A percentile compares a stretch with the other conserved stretches of the same genome.
Evolutionary conservation across 2,113 vertebrate species (phyloP).

Genomic region (Amblyornis subalaris): DNA sequence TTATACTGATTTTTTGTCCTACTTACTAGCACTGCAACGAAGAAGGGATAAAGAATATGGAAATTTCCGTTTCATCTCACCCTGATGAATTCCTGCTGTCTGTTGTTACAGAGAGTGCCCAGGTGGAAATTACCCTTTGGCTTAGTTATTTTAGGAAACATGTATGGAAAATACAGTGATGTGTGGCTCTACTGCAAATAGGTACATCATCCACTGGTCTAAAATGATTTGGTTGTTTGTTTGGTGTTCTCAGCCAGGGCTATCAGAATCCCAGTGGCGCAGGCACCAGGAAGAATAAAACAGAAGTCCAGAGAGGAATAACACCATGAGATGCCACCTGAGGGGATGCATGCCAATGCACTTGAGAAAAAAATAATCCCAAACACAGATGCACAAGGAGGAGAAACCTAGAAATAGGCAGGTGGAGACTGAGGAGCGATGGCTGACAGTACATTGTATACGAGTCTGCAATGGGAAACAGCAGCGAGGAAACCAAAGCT

Average conservation of each 20-base stretch:
- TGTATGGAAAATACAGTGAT: not conserved
- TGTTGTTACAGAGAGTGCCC: not conserved
- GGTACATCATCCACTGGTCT: not conserved
- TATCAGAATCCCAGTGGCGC: not conserved
- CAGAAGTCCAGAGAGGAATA: constrained; percentile 51
- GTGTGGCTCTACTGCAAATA: not conserved
- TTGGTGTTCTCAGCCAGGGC: not conserved
- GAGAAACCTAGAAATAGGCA: constrained; percentile 61
- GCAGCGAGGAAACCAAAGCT: constrained; percentile 65
- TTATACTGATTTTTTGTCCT: not conserved
- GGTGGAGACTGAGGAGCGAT: constrained; percentile 65
- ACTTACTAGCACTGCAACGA: not conserved
- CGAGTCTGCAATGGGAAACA: constrained; percentile 60
- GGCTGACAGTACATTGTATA: constrained; percentile 56
- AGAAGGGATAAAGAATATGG: not conserved
- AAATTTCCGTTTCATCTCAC: not conserved
- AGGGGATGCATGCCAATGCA: constrained; percentile 54
- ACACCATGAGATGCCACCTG: constrained; percentile 68
- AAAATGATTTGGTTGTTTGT: not conserved
- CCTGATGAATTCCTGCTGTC: not conserved
- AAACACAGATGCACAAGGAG: constrained; percentile 66
- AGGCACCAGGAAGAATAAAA: constrained; percentile 10
- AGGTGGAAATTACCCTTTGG: not conserved
- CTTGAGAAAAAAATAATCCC: constrained; percentile 60
- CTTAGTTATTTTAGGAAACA: not conserved